Evolutionary conservation across 1,140 invertebrate species (phyloP).

Genomic region (Anadara kagoshimensis): DNA sequence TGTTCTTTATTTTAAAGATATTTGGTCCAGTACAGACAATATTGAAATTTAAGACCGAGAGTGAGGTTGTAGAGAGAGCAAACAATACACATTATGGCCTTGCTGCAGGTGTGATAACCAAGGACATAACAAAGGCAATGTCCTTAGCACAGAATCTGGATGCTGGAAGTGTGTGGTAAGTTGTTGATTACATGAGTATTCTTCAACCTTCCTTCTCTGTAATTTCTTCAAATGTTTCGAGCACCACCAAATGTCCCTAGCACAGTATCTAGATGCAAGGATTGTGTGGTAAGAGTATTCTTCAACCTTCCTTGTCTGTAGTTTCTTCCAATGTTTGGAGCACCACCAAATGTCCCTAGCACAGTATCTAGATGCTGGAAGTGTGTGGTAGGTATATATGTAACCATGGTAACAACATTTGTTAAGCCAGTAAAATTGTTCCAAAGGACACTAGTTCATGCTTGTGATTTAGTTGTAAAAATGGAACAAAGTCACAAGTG

Average conservation of each 20-base stretch:
- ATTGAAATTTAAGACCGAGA: conserved; percentile 88
- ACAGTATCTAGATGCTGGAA: too few species aligned
- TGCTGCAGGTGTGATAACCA: conserved; percentile 90
- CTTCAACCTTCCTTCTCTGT: neutral
- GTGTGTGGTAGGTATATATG: too few species aligned
- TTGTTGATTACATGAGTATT: conserved; percentile 1
- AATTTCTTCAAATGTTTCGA: neutral
- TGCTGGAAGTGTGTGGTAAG: conserved; percentile 90
- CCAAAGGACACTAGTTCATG: too few species aligned
- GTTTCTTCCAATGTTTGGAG: neutral
- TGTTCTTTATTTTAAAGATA: conserved; percentile 79
- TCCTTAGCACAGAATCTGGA: conserved; percentile 76
- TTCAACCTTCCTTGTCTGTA: too few species aligned
- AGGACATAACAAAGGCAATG: conserved; percentile 84
- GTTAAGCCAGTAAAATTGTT: neutral
- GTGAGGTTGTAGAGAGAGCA: conserved; percentile 91
- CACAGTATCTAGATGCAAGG: too few species aligned
- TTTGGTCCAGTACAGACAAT: conserved; percentile 95
- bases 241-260: too few species aligned
- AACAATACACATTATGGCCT: conserved; percentile 91
- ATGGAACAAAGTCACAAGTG: too few species aligned
- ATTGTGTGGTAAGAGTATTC: too few species aligned
- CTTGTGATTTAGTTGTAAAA: too few species aligned
- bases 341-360: too few species aligned
- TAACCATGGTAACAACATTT: neutral